A percentile compares a stretch with the other conserved stretches of the same genome.
These are phyloP conservation scores for Pandemis heparana DNA, from an alignment of 2,888 invertebrate genomes.

Conservation along the genomic window DNA sequence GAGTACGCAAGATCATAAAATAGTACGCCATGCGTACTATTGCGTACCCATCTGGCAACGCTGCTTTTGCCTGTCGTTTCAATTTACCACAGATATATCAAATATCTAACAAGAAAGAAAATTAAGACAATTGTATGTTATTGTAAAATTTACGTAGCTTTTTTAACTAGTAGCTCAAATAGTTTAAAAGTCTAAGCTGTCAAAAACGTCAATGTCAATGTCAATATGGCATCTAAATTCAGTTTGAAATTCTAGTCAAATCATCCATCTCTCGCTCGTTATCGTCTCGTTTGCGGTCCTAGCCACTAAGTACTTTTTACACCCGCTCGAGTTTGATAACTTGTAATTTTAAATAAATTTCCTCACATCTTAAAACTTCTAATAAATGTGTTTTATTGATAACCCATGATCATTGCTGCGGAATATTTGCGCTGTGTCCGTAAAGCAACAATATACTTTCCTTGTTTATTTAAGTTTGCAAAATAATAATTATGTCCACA, in stretches of 20 bases:
- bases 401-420: background rate
- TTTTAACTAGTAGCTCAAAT: background rate
- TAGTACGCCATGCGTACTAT: too few species aligned
- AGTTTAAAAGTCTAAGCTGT: background rate
- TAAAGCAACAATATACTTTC: background rate
- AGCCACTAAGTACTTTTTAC: too few species aligned
- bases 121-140: background rate
- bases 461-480: background rate
- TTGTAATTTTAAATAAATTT: background rate
- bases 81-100: conserved; percentile 13
- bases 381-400: background rate
- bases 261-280: background rate
- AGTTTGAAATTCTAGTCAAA: background rate
- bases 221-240: background rate
- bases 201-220: background rate
- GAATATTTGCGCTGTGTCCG: background rate
- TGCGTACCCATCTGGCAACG: too few species aligned
- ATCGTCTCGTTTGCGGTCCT: too few species aligned
- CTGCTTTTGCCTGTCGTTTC: conserved; percentile 33
- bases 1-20: too few species aligned
- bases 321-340: too few species aligned
- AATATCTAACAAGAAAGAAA: background rate
- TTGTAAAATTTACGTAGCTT: background rate
- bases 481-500: conserved; percentile 53
- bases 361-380: background rate